phyloP scores from a whole-genome alignment of 2,797 vertebrate species.

The Taenioides sp. region DNA sequence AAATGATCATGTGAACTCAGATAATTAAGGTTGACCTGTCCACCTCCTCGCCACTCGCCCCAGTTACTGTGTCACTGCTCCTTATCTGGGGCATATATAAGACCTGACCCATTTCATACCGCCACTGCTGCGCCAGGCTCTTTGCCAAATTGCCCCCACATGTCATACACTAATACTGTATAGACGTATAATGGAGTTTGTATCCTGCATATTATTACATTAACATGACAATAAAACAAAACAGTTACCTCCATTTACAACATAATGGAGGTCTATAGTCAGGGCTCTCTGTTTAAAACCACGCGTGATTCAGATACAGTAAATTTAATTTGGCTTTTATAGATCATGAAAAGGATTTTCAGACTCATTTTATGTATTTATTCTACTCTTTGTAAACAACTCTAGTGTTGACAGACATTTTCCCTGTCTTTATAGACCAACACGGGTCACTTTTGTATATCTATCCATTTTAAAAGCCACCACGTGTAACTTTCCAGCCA shows the following conservation, averaged over 20 bases:
- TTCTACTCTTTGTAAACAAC: no score
- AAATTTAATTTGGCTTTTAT: no score
- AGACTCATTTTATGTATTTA: no score
- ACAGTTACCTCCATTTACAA: neutral
- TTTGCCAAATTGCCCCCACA: neutral
- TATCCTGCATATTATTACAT: neutral
- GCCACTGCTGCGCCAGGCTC: neutral
- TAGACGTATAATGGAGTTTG: neutral
- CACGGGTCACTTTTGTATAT: no score
- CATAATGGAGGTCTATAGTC: neutral
- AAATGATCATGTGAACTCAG: no score
- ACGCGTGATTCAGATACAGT: no score
- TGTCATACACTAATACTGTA: neutral
- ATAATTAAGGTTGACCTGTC: neutral
- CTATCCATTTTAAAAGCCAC: no score
- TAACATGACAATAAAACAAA: neutral
- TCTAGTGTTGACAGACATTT: no score
- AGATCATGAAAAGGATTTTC: no score
- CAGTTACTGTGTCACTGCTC: neutral
- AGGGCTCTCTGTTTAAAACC: no score
- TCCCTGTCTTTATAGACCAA: no score
- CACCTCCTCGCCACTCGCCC: neutral
- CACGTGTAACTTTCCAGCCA: no score
- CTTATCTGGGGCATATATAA: neutral
- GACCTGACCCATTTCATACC: neutral